phyloP scores from a whole-genome alignment of 2,113 vertebrate species.

The Pomatorhinus ruficollis region DNA sequence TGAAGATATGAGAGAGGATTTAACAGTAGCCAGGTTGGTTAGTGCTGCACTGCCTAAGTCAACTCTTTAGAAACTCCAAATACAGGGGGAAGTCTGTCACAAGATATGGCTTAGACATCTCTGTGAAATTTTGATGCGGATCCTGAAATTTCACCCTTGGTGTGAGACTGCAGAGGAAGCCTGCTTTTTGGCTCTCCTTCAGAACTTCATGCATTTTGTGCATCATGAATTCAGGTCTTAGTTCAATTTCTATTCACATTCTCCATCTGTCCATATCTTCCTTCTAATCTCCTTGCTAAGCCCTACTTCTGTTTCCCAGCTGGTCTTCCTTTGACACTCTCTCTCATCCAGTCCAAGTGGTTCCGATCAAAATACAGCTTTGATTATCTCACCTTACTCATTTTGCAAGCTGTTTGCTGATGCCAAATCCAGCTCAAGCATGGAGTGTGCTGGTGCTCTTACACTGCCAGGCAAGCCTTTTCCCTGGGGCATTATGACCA shows the following conservation, averaged over 20 bases:
- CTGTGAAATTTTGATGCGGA: neutral
- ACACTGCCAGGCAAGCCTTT: neutral
- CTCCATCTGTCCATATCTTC: slow-evolving; percentile 43
- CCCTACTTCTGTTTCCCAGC: neutral
- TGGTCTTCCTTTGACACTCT: neutral
- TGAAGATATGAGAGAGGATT: neutral
- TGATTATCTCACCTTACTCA: slow-evolving; percentile 16
- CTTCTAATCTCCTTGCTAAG: neutral
- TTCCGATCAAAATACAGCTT: slow-evolving; percentile 25
- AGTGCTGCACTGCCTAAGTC: neutral
- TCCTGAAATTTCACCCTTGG: neutral
- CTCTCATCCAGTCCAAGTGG: neutral
- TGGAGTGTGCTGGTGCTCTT: neutral
- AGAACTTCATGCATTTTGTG: slow-evolving; percentile 1
- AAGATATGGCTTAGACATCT: neutral
- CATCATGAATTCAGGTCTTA: neutral
- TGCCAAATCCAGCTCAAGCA: neutral
- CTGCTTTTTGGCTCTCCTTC: neutral
- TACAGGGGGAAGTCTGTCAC: neutral
- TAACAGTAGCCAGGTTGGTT: neutral
- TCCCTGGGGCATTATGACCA: neutral
- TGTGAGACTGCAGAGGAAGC: neutral
- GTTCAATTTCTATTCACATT: slow-evolving; percentile 25
- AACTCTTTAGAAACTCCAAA: neutral
- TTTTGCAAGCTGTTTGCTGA: neutral